Percentiles rank a stretch among this genome's conserved stretches.
Conservation (phyloP, 2,797 vertebrate species). For the Cossypha polioptera region DNA sequence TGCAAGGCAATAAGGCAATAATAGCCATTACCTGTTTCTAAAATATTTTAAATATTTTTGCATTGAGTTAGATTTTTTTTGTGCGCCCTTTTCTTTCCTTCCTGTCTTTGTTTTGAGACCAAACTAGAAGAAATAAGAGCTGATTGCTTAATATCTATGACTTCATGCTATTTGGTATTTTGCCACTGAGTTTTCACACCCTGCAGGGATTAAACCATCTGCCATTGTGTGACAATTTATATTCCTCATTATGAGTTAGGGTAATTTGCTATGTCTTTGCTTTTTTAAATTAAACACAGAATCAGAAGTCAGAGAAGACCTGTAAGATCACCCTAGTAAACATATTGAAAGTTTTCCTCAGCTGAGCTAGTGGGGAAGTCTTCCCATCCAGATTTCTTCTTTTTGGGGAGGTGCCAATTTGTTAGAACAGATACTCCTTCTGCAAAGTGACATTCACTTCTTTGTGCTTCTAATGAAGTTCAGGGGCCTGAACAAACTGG, state of each 20-base stretch:
- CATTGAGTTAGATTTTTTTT: background rate
- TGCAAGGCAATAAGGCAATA: background rate
- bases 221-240: background rate
- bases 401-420: rapidly evolving
- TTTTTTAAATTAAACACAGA: background rate
- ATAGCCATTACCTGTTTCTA: background rate
- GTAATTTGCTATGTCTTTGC: too few relatives aligned
- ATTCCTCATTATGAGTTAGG: background rate
- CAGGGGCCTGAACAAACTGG: background rate
- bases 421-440: background rate
- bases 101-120: background rate
- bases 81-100: background rate
- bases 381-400: background rate
- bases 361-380: background rate
- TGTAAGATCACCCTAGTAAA: background rate
- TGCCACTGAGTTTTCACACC: background rate
- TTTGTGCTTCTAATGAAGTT: background rate
- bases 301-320: background rate
- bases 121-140: background rate
- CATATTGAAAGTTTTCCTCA: background rate
- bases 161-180: conserved; percentile 4
- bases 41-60: background rate
- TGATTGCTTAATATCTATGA: background rate
- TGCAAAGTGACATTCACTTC: background rate
- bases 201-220: background rate